Conservation (phyloP, 2,888 invertebrate genomes). For the Tachina fera region DNA sequence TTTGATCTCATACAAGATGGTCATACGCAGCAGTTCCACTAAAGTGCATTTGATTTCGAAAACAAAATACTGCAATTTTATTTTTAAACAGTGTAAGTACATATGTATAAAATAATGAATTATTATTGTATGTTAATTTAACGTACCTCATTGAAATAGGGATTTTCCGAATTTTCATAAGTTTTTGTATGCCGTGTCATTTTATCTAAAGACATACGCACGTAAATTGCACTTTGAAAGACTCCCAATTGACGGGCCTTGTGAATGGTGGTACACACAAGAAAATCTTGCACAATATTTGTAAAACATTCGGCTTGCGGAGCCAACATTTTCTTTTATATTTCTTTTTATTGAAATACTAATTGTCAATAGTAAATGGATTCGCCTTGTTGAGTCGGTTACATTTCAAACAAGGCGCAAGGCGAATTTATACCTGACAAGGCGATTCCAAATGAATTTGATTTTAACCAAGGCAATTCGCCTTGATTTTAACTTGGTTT, state of each 20-base stretch:
- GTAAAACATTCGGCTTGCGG: slow-evolving; percentile 79
- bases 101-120: neutral
- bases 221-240: slow-evolving; percentile 85
- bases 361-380: neutral
- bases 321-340: slow-evolving; percentile 73
- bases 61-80: slow-evolving; percentile 86
- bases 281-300: slow-evolving; percentile 82
- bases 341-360: neutral
- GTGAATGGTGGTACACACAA: slow-evolving; percentile 87
- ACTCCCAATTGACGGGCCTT: slow-evolving; percentile 86
- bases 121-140: neutral
- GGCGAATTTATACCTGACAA: no score
- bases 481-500: no score
- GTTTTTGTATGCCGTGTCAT: slow-evolving; percentile 85
- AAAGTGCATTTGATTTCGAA: slow-evolving; percentile 86
- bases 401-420: neutral
- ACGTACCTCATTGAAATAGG: slow-evolving; percentile 88
- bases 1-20: slow-evolving; percentile 86
- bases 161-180: slow-evolving; percentile 85
- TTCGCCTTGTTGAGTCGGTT: neutral
- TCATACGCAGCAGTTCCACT: slow-evolving; percentile 85
- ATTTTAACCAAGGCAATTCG: no score
- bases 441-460: no score
- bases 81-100: neutral
- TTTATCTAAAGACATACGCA: slow-evolving; percentile 86